Evolutionary conservation across 2,113 vertebrate species (phyloP).

Genomic region (Mesitornis unicolor): DNA sequence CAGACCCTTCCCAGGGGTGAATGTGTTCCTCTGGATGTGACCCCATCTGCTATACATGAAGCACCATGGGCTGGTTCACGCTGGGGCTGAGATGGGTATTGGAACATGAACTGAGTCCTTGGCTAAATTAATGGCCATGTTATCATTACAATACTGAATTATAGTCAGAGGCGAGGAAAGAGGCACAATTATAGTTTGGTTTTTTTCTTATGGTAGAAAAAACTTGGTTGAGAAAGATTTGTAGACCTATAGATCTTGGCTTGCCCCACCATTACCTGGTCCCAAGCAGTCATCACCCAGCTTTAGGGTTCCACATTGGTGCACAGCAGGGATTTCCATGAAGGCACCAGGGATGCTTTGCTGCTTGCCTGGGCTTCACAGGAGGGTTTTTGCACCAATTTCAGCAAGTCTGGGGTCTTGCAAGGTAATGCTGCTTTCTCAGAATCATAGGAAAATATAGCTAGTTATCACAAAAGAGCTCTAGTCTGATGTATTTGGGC

Average conservation of each 20-base stretch:
- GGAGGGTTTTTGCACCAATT: not conserved
- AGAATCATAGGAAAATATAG: not conserved
- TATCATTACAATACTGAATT: not conserved
- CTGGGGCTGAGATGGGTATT: not conserved
- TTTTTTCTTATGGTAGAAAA: not conserved
- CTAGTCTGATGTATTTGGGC: not conserved
- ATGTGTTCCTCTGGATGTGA: not conserved
- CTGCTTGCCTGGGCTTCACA: not conserved
- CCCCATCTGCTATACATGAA: fast-evolving
- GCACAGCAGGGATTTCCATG: not conserved
- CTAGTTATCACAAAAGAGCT: not conserved
- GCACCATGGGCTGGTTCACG: fast-evolving
- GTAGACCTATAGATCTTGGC: not conserved
- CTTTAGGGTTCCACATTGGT: not conserved
- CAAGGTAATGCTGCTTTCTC: not conserved
- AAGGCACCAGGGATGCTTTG: not conserved
- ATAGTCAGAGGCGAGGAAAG: not conserved
- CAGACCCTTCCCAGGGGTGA: not conserved
- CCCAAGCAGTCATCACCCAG: not conserved
- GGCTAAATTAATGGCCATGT: not conserved
- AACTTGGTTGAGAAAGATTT: not conserved
- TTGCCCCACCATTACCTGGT: not conserved
- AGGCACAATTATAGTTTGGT: no score
- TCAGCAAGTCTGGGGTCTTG: not conserved
- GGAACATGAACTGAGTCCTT: not conserved